Base-by-base conservation (phyloP, 30 jellyfish, hydroid and myxozoan genomes). In the Turritopsis dohrnii region DNA sequence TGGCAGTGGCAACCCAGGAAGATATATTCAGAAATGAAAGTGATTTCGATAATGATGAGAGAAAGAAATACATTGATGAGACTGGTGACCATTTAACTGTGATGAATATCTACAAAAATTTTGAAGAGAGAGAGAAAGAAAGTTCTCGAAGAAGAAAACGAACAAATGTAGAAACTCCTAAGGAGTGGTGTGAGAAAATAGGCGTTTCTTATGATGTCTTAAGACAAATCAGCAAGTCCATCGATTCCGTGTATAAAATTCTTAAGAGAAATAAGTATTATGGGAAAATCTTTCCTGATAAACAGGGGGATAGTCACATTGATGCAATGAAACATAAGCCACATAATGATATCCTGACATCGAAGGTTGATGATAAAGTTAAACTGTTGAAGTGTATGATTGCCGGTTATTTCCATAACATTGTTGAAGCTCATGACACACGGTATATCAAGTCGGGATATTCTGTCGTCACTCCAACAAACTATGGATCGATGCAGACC, bases 361-460 rank as follows among this genome's bases (percentile, higher is more conserved):
- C n/a, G n/a, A n/a, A n/a, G n/a, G 81, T 72, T 23, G 16, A 18
- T 16, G 23, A 72, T 72, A 23, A 18, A 16, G 81, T 17, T 17
- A 72, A 16, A 19, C 16, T 72, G 81, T 16, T 72, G 81, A 72
- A 72, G 31, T 17, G 18, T 25, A 72, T 72, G 18, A 25, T 72
- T 72, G 23, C 81, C 18, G 81, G 81, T 21, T 72, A 72, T 72
- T 72, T 72, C 81, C 81, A 72, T 23, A 72, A 72, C 81, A 72
- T 72, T 18, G 18, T 18, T 18, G 81, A 16, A 16, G 18, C 18
- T 18, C 16, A 25, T 23, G 81, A 72, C 23, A 16, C 23, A 17
- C 18, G 31, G 19, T 72, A 16, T 23, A 72, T 72, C 23, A 72
- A 72, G 18, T 18, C 81, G 19, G 81, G 81, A 18, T 72, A 72